Evolutionary conservation across 2,888 invertebrate species (phyloP).

Genomic region (Nomada goodeniana): DNA sequence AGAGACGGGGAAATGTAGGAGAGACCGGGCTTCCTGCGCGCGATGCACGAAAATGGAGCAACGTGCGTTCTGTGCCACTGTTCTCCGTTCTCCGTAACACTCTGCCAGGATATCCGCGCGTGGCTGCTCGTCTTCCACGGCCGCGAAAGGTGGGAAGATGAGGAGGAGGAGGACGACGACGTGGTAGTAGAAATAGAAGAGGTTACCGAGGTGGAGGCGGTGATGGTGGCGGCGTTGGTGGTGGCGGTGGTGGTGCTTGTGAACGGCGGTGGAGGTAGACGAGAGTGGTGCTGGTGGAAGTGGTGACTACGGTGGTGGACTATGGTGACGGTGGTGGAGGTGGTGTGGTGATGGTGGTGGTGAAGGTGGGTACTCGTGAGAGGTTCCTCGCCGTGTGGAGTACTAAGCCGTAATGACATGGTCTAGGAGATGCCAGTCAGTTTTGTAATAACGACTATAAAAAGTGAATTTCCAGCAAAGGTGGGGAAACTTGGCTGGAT

Average conservation of each 20-base stretch:
- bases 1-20: background rate
- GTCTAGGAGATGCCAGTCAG: constrained; percentile 84
- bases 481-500: constrained; percentile 82
- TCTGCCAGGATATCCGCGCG: constrained; percentile 71
- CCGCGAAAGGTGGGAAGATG: constrained; percentile 71
- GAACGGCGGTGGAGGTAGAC: constrained; percentile 39
- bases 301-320: constrained; percentile 34
- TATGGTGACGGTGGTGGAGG: constrained; percentile 33
- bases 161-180: constrained; percentile 58
- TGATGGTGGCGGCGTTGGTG: constrained; percentile 38
- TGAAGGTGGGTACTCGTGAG: constrained; percentile 66
- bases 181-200: constrained; percentile 63
- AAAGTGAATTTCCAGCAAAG: constrained; percentile 83
- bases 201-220: constrained; percentile 57
- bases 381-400: constrained; percentile 82
- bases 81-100: constrained; percentile 71
- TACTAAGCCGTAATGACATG: constrained; percentile 84
- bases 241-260: constrained; percentile 29
- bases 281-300: constrained; percentile 39
- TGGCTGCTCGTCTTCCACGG: constrained; percentile 73
- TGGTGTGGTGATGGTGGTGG: constrained; percentile 44
- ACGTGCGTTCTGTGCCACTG: constrained; percentile 66
- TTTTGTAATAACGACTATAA: constrained; percentile 84
- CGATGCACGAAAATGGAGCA: constrained; percentile 68
- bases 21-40: constrained; percentile 34